Conservation (phyloP, 30 jellyfish, hydroid and myxozoan species). For the Cassiopea andromeda region DNA sequence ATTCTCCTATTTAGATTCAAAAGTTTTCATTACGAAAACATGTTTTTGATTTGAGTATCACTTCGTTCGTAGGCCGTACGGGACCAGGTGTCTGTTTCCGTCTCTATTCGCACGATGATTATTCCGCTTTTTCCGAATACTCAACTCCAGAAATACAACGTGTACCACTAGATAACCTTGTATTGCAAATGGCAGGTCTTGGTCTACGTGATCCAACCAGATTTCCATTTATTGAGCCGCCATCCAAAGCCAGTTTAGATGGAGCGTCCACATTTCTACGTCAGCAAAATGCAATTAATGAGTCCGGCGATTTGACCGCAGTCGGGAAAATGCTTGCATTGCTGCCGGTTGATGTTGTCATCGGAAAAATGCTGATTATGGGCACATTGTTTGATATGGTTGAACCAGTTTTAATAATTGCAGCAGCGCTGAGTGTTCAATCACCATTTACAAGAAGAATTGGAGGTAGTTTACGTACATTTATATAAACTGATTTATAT, state of each 20-base stretch:
- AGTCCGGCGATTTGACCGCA: slow-evolving; percentile 82
- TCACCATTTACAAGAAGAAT: slow-evolving; percentile 89
- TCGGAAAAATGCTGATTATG: slow-evolving; percentile 94
- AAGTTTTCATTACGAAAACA: neutral
- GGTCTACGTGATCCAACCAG: slow-evolving; percentile 90
- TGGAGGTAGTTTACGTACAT: slow-evolving; percentile 55
- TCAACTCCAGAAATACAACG: slow-evolving; percentile 99
- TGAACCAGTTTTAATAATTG: slow-evolving; percentile 91
- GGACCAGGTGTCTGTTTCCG: slow-evolving; percentile 99
- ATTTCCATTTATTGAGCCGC: slow-evolving; percentile 97
- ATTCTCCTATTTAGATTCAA: too few species aligned
- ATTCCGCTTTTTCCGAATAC: slow-evolving; percentile 84
- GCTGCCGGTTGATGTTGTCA: slow-evolving; percentile 95
- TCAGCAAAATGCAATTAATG: slow-evolving; percentile 86
- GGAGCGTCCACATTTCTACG: slow-evolving; percentile 74
- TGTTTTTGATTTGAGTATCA: neutral
- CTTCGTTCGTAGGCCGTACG: slow-evolving; percentile 86
- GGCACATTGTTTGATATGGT: slow-evolving; percentile 89
- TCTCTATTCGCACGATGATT: slow-evolving; percentile 92
- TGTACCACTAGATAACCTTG: slow-evolving; percentile 93
- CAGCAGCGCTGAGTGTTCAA: slow-evolving; percentile 96
- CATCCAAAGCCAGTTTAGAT: slow-evolving; percentile 84
- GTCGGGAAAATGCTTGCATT: slow-evolving; percentile 92
- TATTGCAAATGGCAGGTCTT: slow-evolving; percentile 94
- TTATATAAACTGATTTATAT: neutral